Base-by-base conservation (phyloP, 2,113 vertebrate species). In the Heterochromis multidens region DNA sequence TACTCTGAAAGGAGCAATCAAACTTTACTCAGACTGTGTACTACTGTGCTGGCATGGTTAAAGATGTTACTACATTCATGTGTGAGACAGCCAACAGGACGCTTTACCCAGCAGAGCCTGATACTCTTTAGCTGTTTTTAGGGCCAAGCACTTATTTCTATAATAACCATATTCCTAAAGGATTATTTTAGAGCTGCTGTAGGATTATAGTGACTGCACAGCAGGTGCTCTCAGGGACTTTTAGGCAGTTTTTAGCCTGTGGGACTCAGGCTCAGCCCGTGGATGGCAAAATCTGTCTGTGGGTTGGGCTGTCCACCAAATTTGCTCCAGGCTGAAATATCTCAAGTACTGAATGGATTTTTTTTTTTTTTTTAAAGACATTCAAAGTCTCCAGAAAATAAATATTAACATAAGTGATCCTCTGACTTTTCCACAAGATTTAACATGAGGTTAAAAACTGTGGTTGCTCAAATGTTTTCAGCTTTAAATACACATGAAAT, bases 201-300 rank as follows among this genome's bases (percentile, higher is more conserved):
- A 23, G 86, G 65, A 80, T 60, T 25, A 89, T 21, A 62, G 14
- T 5, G 11, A 21, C 27, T 84, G 9, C 37, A 54, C 5, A 84
- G 33, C 52, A 61, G 27, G 37, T 57, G 62, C 12, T 76, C 31
- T 16, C 46, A 43, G 54, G 5, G 76, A 72, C 25, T 21, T 12
- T 58, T 10, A 46, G 57, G 29, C 46, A 72, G 54, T 35, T 84
- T 81, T 52, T 35, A 80, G 80, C 31, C 33, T 16, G 62, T 43
- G 43, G 27, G 2, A 12, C 76, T 81, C n/a, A n/a, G n/a, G n/a
- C 62, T 56, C n/a, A n/a, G n/a, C n/a, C n/a, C n/a, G n/a, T 67
- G 27, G 49, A 43, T 23, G 16, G 43, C 43, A 72, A 31, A 52
- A 72, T 31, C 79, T 19, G 79, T 65, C 33, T 67, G 43, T 5